Evolutionary conservation across 2,797 vertebrate genomes (phyloP), one percentile per base, ranked within the genome.

Genomic region (Spinus olivaceus): DNA sequence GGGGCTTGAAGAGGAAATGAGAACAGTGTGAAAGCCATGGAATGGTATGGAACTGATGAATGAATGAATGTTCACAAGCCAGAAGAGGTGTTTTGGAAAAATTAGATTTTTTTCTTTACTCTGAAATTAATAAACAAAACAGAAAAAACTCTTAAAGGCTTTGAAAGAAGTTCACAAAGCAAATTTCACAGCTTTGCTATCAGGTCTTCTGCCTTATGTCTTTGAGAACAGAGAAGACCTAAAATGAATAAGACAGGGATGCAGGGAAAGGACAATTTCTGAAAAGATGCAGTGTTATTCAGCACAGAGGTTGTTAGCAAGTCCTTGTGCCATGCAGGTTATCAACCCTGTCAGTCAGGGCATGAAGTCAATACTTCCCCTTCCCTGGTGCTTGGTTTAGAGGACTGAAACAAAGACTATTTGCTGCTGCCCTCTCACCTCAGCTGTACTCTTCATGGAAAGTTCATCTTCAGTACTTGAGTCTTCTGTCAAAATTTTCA

Each of bases 1-100:
- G 28, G 24, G 33, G 28, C 28, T 79, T 65, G 59, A 81, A 92
- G 32, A 88, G 78, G 67, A 96, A 93, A 80, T 65, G 74, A 93
- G 78, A 95, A 66, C 63, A 77, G 17, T 21, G 13, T 51, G 51
- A 90, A 91, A 81, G 32, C 15, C 39, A 19, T 44, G 25, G 25
- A 59, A 59, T 59, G 30, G 51, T 81, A 56, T 42, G 50, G 60
- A 92, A 73, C 25, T 66, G 64, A 76, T 49, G 19, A 32, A 32
- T 59, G 7, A 88, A 73, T 32, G 8, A n/a, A 41, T 47, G 8
- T 47, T 21, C 19, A 39, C 8, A 44, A 50, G 24, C 59, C 63
- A 81, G 64, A 92, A 85, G 18, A 37, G 37, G 22, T 78, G 17
- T 65, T 86, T 78, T 35, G 28, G 37, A 64, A 92, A 77, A 10